Evolutionary conservation across 1,140 invertebrate species (phyloP).

Genomic region (Metaphire vulgaris): DNA sequence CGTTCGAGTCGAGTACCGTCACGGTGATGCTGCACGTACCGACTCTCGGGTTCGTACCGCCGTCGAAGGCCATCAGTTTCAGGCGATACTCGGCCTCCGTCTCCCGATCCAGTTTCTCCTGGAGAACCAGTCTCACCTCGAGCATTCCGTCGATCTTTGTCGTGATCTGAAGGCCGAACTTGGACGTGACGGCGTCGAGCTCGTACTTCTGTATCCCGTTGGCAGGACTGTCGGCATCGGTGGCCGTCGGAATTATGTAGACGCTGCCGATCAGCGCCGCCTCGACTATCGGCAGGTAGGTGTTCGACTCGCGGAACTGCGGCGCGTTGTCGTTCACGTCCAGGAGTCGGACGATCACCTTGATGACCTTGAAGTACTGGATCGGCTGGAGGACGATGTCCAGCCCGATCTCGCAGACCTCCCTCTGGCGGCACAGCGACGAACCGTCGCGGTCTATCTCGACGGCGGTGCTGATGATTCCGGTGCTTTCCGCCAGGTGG

Average conservation of each 20-base stretch:
- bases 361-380: slow-evolving; percentile 13
- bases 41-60: slow-evolving; percentile 59
- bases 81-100: slow-evolving; percentile 4
- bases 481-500: slow-evolving; percentile 6
- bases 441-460: slow-evolving; percentile 24
- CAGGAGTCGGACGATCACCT: slow-evolving; percentile 16
- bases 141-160: background rate
- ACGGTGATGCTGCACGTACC: slow-evolving; percentile 60
- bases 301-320: slow-evolving; percentile 7
- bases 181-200: background rate
- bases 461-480: slow-evolving; percentile 16
- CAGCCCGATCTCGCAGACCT: slow-evolving; percentile 13
- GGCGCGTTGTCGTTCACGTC: slow-evolving; percentile 22
- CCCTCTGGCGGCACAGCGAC: slow-evolving; percentile 8
- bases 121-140: slow-evolving; percentile 11
- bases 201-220: slow-evolving; percentile 13
- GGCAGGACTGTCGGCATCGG: slow-evolving; percentile 18
- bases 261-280: slow-evolving; percentile 18
- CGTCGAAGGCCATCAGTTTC: slow-evolving; percentile 12
- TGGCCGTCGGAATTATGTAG: slow-evolving; percentile 26
- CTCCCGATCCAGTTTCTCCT: slow-evolving; percentile 8
- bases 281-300: slow-evolving; percentile 15
- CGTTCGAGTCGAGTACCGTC: slow-evolving; percentile 64
- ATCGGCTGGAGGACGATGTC: slow-evolving; percentile 12
- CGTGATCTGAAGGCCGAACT: background rate